Conservation (phyloP, 2,113 vertebrate genomes). For the Rousettus leschenaultii region DNA sequence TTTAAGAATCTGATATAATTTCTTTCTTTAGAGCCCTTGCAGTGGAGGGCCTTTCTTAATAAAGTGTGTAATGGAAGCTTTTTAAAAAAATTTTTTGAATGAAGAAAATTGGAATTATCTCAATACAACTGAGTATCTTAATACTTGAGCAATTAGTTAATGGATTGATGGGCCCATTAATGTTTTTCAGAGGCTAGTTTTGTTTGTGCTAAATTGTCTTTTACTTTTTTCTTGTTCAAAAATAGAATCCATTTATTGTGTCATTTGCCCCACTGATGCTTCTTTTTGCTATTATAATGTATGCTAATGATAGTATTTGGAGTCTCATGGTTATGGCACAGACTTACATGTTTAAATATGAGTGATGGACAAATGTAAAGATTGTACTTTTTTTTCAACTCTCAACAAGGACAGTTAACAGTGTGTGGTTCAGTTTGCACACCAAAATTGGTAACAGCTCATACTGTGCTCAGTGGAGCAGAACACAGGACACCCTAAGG, state of each 20-base stretch:
- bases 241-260: slow-evolving; percentile 17
- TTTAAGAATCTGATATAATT: not conserved
- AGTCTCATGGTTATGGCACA: not conserved
- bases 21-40: not conserved
- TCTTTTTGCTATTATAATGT: slow-evolving; percentile 47
- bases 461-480: not conserved
- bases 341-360: not conserved
- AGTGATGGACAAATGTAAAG: not conserved
- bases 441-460: not conserved
- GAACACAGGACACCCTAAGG: not conserved
- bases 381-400: slow-evolving; percentile 6
- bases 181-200: slow-evolving; percentile 7
- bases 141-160: not conserved
- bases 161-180: not conserved
- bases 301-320: not conserved
- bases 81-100: not conserved
- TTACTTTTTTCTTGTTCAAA: not conserved
- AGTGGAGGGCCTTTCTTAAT: not conserved
- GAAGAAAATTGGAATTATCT: slow-evolving; percentile 5
- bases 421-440: not conserved
- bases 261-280: not conserved
- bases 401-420: not conserved
- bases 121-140: not conserved
- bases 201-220: not conserved
- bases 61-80: not conserved